Percentiles rank a stretch among this genome's conserved stretches.
These are phyloP conservation scores for Papilio polytes DNA, from an alignment of 1,140 invertebrate species.

Conservation along the genomic window DNA sequence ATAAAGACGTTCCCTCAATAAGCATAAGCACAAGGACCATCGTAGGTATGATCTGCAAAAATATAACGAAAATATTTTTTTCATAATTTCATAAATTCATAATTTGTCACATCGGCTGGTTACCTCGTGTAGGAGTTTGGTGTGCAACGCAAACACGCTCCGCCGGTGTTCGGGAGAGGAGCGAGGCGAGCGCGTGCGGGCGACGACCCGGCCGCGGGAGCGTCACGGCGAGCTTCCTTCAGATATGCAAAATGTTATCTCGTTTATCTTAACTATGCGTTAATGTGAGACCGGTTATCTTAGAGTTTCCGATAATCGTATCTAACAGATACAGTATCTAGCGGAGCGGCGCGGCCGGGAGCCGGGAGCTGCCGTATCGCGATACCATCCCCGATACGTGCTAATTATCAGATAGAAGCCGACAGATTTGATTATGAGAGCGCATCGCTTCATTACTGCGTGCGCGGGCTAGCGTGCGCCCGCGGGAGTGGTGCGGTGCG, in stretches of 20 bases:
- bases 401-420: constrained; percentile 80
- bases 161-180: too few relatives aligned
- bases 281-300: constrained; percentile 79
- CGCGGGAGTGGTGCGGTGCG: constrained; percentile 33
- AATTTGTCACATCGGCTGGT: too few relatives aligned
- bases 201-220: constrained; percentile 57
- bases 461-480: constrained; percentile 4
- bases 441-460: constrained; percentile 43
- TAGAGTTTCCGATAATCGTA: constrained; percentile 77
- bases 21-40: too few relatives aligned
- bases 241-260: constrained; percentile 82
- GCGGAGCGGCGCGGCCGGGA: constrained; percentile 53
- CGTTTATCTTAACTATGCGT: constrained; percentile 80
- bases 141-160: too few relatives aligned
- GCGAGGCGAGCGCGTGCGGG: constrained; percentile 44
- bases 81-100: too few relatives aligned
- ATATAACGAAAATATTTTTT: too few relatives aligned
- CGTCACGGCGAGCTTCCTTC: constrained; percentile 56
- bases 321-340: constrained; percentile 76
- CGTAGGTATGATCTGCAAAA: too few relatives aligned
- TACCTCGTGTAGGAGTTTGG: too few relatives aligned
- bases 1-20: too few relatives aligned
- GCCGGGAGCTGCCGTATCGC: constrained; percentile 58
- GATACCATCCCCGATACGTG: constrained; percentile 74
- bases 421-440: constrained; percentile 78